phyloP scores from a whole-genome alignment of 1,140 invertebrate species.

The Drosophila melanica region DNA sequence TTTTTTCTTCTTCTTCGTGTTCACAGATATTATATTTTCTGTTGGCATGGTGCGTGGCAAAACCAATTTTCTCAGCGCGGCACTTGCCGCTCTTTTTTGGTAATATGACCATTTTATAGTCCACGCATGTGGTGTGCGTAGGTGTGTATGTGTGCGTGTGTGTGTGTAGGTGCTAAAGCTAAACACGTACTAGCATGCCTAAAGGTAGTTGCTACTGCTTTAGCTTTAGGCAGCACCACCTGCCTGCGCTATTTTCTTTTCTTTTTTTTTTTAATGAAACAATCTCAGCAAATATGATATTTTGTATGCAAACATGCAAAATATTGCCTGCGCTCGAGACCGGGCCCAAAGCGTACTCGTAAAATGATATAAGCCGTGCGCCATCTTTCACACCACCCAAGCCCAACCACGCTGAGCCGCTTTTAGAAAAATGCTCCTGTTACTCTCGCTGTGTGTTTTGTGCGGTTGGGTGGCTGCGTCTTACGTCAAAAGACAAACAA shows the following conservation, averaged over 20 bases:
- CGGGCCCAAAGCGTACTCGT: constrained; percentile 54
- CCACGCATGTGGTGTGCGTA: constrained; percentile 62
- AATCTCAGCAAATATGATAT: constrained; percentile 82
- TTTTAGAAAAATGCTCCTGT: background rate
- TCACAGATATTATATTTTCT: constrained; percentile 55
- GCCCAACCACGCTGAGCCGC: background rate
- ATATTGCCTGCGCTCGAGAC: constrained; percentile 52
- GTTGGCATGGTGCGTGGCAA: constrained; percentile 67
- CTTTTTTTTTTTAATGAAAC: constrained; percentile 73
- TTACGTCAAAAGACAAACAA: constrained; percentile 75
- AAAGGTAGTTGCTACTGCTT: constrained; percentile 29
- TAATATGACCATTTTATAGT: constrained; percentile 79
- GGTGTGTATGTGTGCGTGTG: constrained; percentile 4
- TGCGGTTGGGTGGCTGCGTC: constrained; percentile 43
- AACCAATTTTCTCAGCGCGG: constrained; percentile 73
- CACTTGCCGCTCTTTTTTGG: constrained; percentile 71
- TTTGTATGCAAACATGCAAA: constrained; percentile 83
- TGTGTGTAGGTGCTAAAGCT: constrained; percentile 70
- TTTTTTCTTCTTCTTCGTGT: constrained; percentile 17
- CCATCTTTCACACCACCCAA: background rate
- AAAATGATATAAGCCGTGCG: constrained; percentile 65
- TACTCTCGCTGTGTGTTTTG: constrained; percentile 24
- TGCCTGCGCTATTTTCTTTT: constrained; percentile 26
- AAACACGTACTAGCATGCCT: constrained; percentile 73
- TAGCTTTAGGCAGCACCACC: constrained; percentile 40